Conservation (phyloP, 2,888 invertebrate genomes). For the Daptonema setosum region DNA sequence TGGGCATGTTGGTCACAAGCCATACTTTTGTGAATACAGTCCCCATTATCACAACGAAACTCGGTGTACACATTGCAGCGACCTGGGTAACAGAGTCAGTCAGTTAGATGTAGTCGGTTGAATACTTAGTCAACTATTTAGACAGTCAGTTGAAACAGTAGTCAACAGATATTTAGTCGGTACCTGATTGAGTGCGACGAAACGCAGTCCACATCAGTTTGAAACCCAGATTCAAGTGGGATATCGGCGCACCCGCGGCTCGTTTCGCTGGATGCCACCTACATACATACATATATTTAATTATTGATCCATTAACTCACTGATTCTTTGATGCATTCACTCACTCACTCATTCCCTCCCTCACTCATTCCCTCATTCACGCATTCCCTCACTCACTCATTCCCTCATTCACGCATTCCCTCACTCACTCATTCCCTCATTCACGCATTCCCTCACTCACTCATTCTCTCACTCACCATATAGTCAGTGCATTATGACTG, state of each 20-base stretch:
- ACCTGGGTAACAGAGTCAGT: background rate
- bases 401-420: too few species aligned
- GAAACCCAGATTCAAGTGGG: slow-evolving; percentile 5
- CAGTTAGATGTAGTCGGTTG: background rate
- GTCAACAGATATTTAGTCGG: background rate
- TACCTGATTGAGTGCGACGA: background rate
- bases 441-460: too few species aligned
- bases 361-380: too few species aligned
- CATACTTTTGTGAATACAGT: slow-evolving; percentile 7
- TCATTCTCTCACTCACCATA: too few species aligned
- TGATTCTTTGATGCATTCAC: too few species aligned
- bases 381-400: too few species aligned
- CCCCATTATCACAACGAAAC: slow-evolving; percentile 6
- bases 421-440: too few species aligned
- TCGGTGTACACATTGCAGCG: background rate
- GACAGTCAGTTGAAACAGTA: background rate
- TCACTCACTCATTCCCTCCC: too few species aligned
- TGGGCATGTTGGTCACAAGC: slow-evolving; percentile 8
- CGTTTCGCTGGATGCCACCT: background rate
- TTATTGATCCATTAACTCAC: too few species aligned
- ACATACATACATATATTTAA: slow-evolving; percentile 8
- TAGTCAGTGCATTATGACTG: slow-evolving; percentile 7
- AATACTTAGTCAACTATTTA: background rate
- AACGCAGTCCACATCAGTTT: slow-evolving; percentile 8
- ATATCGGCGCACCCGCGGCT: too few species aligned